A percentile compares a stretch with the other conserved stretches of the same genome.
phyloP scores from a whole-genome alignment of 2,888 invertebrate genomes.

The Boloria selene region DNA sequence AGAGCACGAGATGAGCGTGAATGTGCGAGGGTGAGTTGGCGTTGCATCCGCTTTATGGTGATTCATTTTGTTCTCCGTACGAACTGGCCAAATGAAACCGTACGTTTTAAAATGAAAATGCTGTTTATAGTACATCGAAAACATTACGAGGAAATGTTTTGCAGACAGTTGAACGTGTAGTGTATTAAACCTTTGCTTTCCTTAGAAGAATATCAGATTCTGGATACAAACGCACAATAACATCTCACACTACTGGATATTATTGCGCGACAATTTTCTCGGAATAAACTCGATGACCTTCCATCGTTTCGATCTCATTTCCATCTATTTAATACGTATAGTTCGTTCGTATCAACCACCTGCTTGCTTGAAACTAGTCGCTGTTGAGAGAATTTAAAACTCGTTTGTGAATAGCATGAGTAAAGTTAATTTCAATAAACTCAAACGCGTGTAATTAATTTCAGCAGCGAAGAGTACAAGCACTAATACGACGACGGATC shows the following conservation, averaged over 20 bases:
- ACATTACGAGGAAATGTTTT: conserved; percentile 34
- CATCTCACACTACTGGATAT: conserved; percentile 1
- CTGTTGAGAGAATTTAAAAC: conserved; percentile 72
- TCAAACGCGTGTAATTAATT: conserved; percentile 66
- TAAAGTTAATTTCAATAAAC: conserved; percentile 39
- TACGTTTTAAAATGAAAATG: conserved; percentile 17
- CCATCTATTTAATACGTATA: conserved; percentile 31
- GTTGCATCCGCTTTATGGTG: conserved; percentile 49
- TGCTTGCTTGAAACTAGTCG: conserved; percentile 73
- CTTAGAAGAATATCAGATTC: conserved; percentile 69
- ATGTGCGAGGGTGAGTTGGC: conserved; percentile 42
- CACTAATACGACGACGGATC: conserved; percentile 77
- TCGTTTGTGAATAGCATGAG: conserved; percentile 43
- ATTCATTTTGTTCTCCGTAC: conserved; percentile 63
- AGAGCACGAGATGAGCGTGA: conserved; percentile 40
- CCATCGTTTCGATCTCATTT: conserved; percentile 64
- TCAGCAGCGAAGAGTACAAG: conserved; percentile 82
- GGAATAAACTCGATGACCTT: conserved; percentile 17
- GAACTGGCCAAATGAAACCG: conserved; percentile 38
- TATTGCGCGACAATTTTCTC: conserved; percentile 16
- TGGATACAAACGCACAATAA: conserved; percentile 56
- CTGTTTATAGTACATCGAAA: conserved; percentile 37
- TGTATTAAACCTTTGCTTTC: conserved; percentile 37
- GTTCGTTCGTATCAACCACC: conserved; percentile 26
- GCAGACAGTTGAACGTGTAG: conserved; percentile 19